A percentile compares a stretch with the other conserved stretches of the same genome.
These are phyloP conservation scores for Bombycilla garrulus DNA, from an alignment of 2,113 vertebrate genomes.

Conservation along the genomic window DNA sequence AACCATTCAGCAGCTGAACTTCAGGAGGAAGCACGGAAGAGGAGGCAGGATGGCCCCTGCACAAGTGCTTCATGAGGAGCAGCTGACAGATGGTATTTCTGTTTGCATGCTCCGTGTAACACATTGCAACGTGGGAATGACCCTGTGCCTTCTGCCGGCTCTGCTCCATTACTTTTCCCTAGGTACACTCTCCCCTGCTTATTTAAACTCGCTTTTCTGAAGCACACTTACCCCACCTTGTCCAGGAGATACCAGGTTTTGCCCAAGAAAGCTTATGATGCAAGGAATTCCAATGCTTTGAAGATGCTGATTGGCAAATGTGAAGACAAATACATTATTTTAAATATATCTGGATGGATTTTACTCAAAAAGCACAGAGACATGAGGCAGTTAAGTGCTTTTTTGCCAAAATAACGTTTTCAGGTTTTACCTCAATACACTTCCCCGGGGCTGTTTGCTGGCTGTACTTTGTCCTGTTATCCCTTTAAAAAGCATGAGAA, in stretches of 20 bases:
- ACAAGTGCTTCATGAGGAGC: background rate
- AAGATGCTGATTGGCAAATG: background rate
- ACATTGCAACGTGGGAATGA: background rate
- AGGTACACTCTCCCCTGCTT: background rate
- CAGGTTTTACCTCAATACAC: background rate
- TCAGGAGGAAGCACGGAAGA: background rate
- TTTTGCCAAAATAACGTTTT: background rate
- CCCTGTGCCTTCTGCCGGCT: no score
- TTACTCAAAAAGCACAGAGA: background rate
- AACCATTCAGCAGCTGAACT: background rate
- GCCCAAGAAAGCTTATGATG: background rate
- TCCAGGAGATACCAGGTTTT: background rate
- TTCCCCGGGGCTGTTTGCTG: background rate
- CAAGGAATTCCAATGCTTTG: background rate
- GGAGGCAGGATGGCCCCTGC: background rate
- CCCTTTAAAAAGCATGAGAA: background rate
- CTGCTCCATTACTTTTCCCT: background rate
- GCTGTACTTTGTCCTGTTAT: background rate
- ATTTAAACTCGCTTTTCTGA: background rate
- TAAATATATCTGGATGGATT: background rate
- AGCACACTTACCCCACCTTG: background rate
- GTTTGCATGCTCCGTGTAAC: background rate
- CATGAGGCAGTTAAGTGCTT: background rate
- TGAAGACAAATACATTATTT: background rate
- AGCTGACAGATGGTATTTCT: background rate